phyloP scores from a whole-genome alignment of 2,888 invertebrate species.

The Vanessa cardui region DNA sequence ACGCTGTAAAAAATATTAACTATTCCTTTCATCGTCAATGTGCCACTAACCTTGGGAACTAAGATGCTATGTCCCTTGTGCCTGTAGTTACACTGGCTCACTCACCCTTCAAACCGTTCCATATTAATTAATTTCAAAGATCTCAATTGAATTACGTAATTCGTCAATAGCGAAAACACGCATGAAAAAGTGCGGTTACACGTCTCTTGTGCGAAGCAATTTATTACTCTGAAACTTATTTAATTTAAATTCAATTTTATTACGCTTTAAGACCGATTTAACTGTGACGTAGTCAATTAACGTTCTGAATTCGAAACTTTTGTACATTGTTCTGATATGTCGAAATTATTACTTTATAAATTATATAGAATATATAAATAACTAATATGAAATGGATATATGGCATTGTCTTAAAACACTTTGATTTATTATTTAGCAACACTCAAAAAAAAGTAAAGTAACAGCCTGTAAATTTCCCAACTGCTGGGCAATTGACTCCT shows the following conservation, averaged over 20 bases:
- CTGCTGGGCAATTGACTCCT: no score
- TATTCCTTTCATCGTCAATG: no score
- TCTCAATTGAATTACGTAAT: slow-evolving; percentile 9
- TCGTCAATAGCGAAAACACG: slow-evolving; percentile 19
- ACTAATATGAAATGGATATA: neutral
- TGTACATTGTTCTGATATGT: neutral
- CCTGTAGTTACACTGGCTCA: no score
- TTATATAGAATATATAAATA: no score
- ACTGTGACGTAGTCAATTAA: neutral
- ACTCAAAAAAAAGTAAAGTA: no score
- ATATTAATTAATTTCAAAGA: neutral
- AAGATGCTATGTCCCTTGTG: no score
- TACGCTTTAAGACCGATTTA: neutral
- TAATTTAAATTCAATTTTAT: neutral
- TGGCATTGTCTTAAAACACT: no score
- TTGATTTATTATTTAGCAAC: no score
- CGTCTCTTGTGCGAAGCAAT: slow-evolving; percentile 15
- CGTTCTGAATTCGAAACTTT: neutral
- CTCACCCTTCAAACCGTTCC: no score
- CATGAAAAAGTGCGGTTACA: slow-evolving; percentile 13
- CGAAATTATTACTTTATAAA: neutral
- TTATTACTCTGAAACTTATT: slow-evolving; percentile 15
- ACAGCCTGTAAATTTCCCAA: no score
- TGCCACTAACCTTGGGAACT: no score
- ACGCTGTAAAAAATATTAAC: no score